phyloP scores from a whole-genome alignment of 2,113 vertebrate genomes.

The Neolamprologus modestus region DNA sequence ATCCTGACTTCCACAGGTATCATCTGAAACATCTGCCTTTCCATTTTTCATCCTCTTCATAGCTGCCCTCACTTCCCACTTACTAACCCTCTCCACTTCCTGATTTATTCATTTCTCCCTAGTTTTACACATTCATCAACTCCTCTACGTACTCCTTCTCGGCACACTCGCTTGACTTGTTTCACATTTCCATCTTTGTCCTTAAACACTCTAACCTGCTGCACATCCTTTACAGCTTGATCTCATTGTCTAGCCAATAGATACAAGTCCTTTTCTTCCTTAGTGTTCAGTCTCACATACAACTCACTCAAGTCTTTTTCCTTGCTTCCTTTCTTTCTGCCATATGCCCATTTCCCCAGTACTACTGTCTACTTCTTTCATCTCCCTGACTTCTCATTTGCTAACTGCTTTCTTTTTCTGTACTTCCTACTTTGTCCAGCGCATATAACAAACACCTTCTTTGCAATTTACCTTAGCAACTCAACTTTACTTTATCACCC shows the following conservation, averaged over 20 bases:
- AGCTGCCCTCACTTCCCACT: neutral
- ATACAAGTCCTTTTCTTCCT: rapidly evolving
- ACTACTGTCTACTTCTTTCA: neutral
- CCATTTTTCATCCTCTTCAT: neutral
- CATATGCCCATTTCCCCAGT: rapidly evolving
- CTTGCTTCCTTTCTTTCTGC: neutral
- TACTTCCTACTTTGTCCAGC: neutral
- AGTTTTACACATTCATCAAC: neutral
- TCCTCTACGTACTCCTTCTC: neutral
- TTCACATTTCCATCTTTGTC: neutral
- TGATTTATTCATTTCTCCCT: neutral
- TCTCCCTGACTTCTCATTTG: neutral
- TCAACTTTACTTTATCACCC: neutral
- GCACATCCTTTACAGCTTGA: neutral
- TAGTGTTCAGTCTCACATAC: neutral
- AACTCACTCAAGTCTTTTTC: neutral
- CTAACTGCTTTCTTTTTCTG: neutral
- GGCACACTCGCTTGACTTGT: neutral
- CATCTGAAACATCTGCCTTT: neutral
- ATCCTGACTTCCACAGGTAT: neutral
- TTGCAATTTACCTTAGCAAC: neutral
- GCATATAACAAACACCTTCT: neutral
- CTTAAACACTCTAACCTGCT: neutral
- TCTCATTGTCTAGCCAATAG: neutral
- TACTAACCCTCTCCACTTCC: neutral